Evolutionary conservation across 2,888 invertebrate species (phyloP).

Genomic region (Orchesella flavescens): DNA sequence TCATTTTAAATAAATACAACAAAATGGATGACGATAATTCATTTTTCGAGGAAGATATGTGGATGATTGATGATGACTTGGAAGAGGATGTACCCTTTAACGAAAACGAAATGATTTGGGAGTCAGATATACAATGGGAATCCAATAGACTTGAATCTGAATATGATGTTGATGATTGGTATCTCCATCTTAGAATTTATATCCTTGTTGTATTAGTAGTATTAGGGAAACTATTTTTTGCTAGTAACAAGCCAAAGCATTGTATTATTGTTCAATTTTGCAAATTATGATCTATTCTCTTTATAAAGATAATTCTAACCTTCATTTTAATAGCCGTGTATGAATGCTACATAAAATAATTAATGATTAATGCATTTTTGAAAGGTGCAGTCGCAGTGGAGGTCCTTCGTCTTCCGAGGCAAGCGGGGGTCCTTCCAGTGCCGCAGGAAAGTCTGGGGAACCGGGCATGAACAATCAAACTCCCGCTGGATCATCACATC

Average conservation of each 20-base stretch:
- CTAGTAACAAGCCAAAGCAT: no score
- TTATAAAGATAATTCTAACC: no score
- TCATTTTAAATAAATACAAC: no score
- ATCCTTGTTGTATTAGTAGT: no score
- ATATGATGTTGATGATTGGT: no score
- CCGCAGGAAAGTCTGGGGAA: slow-evolving; percentile 73
- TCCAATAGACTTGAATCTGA: no score
- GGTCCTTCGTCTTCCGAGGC: slow-evolving; percentile 71
- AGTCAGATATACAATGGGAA: slow-evolving; percentile 9
- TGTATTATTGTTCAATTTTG: no score
- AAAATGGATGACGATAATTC: slow-evolving; percentile 23
- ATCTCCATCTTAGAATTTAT: no score
- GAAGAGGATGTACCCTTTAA: not conserved
- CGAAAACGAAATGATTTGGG: slow-evolving; percentile 13
- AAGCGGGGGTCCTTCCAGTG: slow-evolving; percentile 69
- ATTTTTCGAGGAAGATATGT: not conserved
- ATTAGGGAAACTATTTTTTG: no score
- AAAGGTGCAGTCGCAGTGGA: slow-evolving; percentile 72
- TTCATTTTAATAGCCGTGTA: no score
- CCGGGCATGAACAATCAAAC: slow-evolving; percentile 73
- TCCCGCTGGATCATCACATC: slow-evolving; percentile 66
- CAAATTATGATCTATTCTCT: no score
- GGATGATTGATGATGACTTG: slow-evolving; percentile 11
- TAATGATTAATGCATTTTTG: not conserved
- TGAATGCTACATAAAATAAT: no score